Conservation (phyloP, 2,113 vertebrate genomes). For the Shinisaurus crocodilurus region DNA sequence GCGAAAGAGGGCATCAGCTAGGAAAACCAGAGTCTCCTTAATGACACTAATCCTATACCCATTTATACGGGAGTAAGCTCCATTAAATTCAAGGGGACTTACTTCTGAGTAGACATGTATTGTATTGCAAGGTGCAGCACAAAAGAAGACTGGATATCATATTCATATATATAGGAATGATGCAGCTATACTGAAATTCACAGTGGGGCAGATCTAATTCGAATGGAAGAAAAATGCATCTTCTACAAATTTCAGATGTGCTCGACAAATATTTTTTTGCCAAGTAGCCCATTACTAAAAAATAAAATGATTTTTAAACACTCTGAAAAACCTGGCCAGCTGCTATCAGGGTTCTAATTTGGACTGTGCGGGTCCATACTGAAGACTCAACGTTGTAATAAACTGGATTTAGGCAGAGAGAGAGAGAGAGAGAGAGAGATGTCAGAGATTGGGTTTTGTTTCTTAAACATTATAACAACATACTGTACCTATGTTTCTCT, state of each 20-base stretch:
- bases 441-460: too few species aligned
- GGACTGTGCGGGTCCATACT: too few species aligned
- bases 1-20: background rate
- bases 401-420: too few species aligned
- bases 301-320: background rate
- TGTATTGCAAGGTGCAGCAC: background rate
- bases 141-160: background rate
- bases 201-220: background rate
- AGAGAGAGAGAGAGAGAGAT: too few species aligned
- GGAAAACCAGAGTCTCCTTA: conserved; percentile 24
- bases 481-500: background rate
- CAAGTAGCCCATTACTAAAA: background rate
- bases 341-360: background rate
- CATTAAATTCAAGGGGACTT: too few species aligned
- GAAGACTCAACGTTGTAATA: too few species aligned
- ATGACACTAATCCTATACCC: background rate
- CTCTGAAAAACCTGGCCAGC: background rate
- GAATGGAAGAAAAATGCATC: background rate
- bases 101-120: too few species aligned
- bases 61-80: too few species aligned
- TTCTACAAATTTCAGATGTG: conserved; percentile 13
- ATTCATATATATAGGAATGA: background rate
- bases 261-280: background rate
- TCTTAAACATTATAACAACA: too few species aligned
- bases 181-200: background rate